phyloP scores from a whole-genome alignment of 2,797 vertebrate genomes.

The Ataeniobius toweri region DNA sequence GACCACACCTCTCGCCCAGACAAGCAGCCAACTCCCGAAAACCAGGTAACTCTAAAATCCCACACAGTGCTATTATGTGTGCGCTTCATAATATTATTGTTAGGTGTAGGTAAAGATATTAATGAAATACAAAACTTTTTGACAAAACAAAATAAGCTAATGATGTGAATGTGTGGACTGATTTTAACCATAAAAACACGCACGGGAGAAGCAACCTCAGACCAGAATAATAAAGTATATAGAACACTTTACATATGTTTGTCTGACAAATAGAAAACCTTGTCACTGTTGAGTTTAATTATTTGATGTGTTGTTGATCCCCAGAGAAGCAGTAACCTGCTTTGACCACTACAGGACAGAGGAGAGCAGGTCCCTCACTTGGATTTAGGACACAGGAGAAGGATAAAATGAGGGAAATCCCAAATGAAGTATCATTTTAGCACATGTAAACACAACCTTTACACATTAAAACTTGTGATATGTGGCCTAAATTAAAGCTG shows the following conservation, averaged over 20 bases:
- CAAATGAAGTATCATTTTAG: constrained; percentile 19
- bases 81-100: no score
- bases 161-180: no score
- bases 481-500: not conserved
- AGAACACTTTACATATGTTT: constrained; percentile 39
- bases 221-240: not conserved
- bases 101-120: no score
- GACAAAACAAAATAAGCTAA: no score
- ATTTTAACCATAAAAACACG: not conserved
- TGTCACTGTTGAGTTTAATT: constrained; percentile 19
- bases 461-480: constrained; percentile 3
- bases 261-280: constrained; percentile 20
- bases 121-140: no score
- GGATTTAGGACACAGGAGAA: constrained; percentile 22
- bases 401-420: constrained; percentile 42
- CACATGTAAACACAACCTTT: constrained; percentile 11
- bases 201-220: not conserved
- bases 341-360: constrained; percentile 73
- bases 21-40: not conserved
- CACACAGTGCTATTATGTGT: no score
- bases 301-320: constrained; percentile 24
- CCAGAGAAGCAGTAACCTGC: constrained; percentile 59
- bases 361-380: constrained; percentile 44
- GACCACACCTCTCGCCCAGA: not conserved
- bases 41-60: not conserved